Conservation (phyloP, 2,797 vertebrate species). For the Rhabdophis nuchalis region DNA sequence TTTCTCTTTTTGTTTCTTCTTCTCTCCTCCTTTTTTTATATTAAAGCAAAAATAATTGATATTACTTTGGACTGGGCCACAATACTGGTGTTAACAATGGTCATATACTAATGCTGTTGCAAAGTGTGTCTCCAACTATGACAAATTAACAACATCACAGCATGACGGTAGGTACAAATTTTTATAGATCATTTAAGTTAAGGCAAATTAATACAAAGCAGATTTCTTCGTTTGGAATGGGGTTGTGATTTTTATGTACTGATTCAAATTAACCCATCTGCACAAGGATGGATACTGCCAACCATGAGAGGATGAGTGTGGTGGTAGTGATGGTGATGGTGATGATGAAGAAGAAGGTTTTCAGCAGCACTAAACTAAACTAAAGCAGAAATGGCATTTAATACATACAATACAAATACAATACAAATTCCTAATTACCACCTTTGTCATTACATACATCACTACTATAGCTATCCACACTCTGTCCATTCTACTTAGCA, state of each 20-base stretch:
- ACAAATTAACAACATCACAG: neutral
- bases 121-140: neutral
- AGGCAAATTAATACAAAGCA: neutral
- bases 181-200: neutral
- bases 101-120: neutral
- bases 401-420: rapidly evolving
- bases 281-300: neutral
- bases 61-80: neutral
- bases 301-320: neutral
- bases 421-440: neutral
- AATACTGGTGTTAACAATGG: neutral
- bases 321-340: neutral
- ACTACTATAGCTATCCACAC: conserved; percentile 9
- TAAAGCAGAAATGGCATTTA: neutral
- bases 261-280: neutral
- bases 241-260: neutral
- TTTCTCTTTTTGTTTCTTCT: neutral
- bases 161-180: neutral
- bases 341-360: neutral
- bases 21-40: neutral
- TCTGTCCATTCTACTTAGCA: neutral
- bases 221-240: neutral
- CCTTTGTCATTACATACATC: neutral
- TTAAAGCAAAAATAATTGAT: neutral
- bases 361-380: neutral